Evolutionary conservation across 2,888 invertebrate genomes (phyloP), one percentile per base, ranked within the genome.

Genomic region (Lithophane leautieri): DNA sequence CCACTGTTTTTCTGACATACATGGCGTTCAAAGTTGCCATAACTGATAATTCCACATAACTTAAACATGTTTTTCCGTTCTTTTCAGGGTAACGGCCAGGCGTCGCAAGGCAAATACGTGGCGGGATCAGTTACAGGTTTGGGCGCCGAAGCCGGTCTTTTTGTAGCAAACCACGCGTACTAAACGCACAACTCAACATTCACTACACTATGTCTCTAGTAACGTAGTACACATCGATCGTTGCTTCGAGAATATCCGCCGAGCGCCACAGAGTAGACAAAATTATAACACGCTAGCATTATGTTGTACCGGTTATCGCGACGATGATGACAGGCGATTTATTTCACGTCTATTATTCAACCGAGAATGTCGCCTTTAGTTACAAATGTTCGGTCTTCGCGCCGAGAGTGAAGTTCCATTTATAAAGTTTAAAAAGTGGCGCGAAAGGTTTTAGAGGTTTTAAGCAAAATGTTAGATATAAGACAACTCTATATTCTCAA

Each of bases 151-250:
- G 97, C 98, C 89, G 98, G 98, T 83, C 97, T 99, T 88, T 99
- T 99, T 96, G 98, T 99, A 89, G 99, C 99, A 91, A 98, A 99
- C 96, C 99, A 99, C 95, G 98, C 98, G 88, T 99, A 99, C 96
- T 99, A 99, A 97, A 92, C 83, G 83, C 77, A 83, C 71, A 78
- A 78, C 67, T 75, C 44, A 28, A 78, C 76, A 86, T 84, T 83
- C 70, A 61, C 70, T 60, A 70, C 78, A 83, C 79, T 60, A 78
- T 73, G 70, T 85, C 80, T 76, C 76, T 86, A 88, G 65, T 62
- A 78, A 73, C 73, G 66, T 85, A 85, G 82, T 82, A 73, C 74
- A 73, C 62, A 73, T 42, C 47, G 16, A 78, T 72, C 77, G 77
- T 63, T 70, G 71, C 63, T 72, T 79, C 56, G 62, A 81, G 72